A percentile compares a stretch with the other conserved stretches of the same genome.
Conservation (phyloP, 1,140 invertebrate genomes). For the Pseudachorutes palmiensis region DNA sequence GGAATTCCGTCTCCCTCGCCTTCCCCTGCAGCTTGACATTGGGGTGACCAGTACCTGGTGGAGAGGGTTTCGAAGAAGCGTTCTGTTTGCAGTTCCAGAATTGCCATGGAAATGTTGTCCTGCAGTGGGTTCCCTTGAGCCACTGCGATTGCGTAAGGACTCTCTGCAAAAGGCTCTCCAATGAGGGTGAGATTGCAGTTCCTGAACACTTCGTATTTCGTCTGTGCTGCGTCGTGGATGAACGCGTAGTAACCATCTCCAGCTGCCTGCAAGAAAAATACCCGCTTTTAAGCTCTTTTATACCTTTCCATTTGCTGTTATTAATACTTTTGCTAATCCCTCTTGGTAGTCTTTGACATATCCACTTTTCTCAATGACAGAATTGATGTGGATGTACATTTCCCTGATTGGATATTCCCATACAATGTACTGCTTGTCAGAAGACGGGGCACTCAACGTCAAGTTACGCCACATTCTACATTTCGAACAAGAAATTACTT, state of each 20-base stretch:
- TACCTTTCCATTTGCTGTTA: too few relatives aligned
- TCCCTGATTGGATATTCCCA: constrained; percentile 88
- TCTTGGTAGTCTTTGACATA: constrained; percentile 58
- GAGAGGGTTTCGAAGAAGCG: constrained; percentile 68
- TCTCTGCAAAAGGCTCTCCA: constrained; percentile 75
- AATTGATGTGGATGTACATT: constrained; percentile 76
- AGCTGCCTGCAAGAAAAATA: constrained; percentile 29
- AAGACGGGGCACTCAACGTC: constrained; percentile 55
- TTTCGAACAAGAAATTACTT: too few relatives aligned
- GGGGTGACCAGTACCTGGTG: constrained; percentile 65
- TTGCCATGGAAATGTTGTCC: constrained; percentile 59
- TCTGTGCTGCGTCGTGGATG: constrained; percentile 77
- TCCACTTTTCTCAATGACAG: constrained; percentile 68
- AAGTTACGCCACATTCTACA: constrained; percentile 79
- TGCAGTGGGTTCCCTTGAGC: constrained; percentile 73
- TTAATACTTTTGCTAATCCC: constrained; percentile 65
- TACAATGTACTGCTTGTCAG: constrained; percentile 66
- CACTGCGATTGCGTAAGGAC: constrained; percentile 77
- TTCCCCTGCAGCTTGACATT: constrained; percentile 28
- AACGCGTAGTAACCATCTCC: constrained; percentile 76
- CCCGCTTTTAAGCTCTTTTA: too few relatives aligned
- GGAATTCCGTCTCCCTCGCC: constrained; percentile 75
- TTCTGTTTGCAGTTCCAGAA: constrained; percentile 74
- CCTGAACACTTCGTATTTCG: constrained; percentile 69
- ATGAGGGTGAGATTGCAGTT: constrained; percentile 80